Conservation (phyloP, 2,797 vertebrate genomes). For the Urophycis tenuis region DNA sequence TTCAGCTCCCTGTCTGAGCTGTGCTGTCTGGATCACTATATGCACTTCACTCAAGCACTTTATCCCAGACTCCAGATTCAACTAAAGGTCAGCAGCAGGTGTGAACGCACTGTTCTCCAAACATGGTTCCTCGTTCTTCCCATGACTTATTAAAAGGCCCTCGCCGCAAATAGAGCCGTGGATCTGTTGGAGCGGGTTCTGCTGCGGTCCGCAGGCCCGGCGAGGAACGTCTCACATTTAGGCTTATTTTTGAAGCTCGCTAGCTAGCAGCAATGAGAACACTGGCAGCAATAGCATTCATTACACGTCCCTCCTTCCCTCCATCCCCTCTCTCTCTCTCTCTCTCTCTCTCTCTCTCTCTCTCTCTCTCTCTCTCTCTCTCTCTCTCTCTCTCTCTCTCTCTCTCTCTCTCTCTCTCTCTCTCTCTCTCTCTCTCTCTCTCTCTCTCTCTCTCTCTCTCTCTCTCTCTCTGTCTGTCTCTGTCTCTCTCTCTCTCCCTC, state of each 20-base stretch:
- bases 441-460: neutral
- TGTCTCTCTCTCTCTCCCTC: neutral
- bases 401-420: neutral
- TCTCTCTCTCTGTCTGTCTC: neutral
- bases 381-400: neutral
- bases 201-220: slow-evolving; percentile 10
- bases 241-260: slow-evolving; percentile 30
- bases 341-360: neutral
- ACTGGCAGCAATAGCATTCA: neutral
- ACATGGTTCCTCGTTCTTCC: slow-evolving; percentile 23
- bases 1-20: neutral
- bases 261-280: neutral
- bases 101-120: slow-evolving; percentile 23
- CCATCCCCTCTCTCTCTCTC: neutral
- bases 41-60: neutral
- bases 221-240: slow-evolving; percentile 33
- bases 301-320: neutral
- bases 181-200: slow-evolving; percentile 29
- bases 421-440: neutral
- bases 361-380: neutral
- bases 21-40: neutral
- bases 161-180: slow-evolving; percentile 41
- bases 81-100: slow-evolving; percentile 32
- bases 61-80: slow-evolving; percentile 17
- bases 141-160: slow-evolving; percentile 50